These are phyloP conservation scores for Agrochola circellaris DNA, from an alignment of 2,888 invertebrate genomes.

Conservation along the genomic window DNA sequence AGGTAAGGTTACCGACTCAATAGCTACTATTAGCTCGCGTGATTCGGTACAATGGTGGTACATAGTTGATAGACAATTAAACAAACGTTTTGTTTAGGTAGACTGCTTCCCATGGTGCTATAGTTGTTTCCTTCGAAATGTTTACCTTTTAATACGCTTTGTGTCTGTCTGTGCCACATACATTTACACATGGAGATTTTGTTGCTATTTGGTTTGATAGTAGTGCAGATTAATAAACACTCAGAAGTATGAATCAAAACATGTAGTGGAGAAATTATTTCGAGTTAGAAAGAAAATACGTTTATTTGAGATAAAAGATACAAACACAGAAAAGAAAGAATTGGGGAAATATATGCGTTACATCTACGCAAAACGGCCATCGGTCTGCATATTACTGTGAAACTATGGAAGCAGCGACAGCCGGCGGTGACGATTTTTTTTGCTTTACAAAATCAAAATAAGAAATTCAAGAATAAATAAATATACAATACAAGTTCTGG, in stretches of 20 bases:
- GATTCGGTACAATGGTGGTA: constrained; percentile 18
- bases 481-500: background rate
- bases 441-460: background rate
- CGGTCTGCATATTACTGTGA: background rate
- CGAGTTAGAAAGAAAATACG: background rate
- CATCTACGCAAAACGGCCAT: background rate
- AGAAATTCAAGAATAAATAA: too few species aligned
- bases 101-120: constrained; percentile 4
- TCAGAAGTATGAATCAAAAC: background rate
- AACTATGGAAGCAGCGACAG: background rate
- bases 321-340: background rate
- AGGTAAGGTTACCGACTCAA: constrained; percentile 80
- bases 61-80: constrained; percentile 21
- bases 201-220: background rate
- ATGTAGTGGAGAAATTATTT: background rate
- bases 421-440: background rate
- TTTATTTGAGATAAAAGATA: background rate
- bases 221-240: background rate
- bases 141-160: background rate
- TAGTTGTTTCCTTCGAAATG: background rate
- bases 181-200: background rate
- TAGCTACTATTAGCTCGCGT: constrained; percentile 58
- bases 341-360: background rate
- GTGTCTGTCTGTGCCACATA: background rate
- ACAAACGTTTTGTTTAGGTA: constrained; percentile 24